A percentile compares a stretch with the other conserved stretches of the same genome.
These are phyloP conservation scores for Athetis lepigone DNA, from an alignment of 2,888 invertebrate genomes.

Conservation along the genomic window DNA sequence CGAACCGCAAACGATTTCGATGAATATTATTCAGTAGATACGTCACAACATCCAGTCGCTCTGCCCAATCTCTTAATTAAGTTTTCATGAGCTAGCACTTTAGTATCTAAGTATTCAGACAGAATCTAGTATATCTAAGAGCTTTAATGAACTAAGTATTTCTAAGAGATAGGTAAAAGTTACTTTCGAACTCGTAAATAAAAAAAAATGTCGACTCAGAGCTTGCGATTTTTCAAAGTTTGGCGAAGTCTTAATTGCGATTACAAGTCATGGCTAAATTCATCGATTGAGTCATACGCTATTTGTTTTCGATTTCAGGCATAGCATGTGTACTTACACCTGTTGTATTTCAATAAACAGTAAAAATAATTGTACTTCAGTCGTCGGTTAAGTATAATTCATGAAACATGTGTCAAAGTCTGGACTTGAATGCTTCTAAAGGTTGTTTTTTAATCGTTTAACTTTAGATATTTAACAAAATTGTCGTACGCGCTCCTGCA, in stretches of 20 bases:
- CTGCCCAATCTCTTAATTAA: slow-evolving; percentile 36
- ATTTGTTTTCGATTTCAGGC: slow-evolving; percentile 56
- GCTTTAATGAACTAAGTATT: slow-evolving; percentile 42
- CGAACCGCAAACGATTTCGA: slow-evolving; percentile 1
- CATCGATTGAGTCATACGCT: slow-evolving; percentile 59
- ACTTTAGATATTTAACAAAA: too few relatives aligned
- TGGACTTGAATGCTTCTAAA: background rate
- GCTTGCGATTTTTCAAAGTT: slow-evolving; percentile 18
- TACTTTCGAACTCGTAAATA: slow-evolving; percentile 25
- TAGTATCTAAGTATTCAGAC: slow-evolving; percentile 6
- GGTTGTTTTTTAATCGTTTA: background rate
- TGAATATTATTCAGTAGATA: slow-evolving; percentile 17
- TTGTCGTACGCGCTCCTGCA: too few relatives aligned
- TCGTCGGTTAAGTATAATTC: slow-evolving; percentile 2
- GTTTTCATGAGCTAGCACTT: slow-evolving; percentile 36
- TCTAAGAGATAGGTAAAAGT: slow-evolving; percentile 26
- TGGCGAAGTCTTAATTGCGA: slow-evolving; percentile 16
- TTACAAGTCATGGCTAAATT: slow-evolving; percentile 49
- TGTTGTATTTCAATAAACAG: slow-evolving; percentile 39
- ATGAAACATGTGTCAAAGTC: background rate
- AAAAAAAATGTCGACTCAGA: slow-evolving; percentile 6
- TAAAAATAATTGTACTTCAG: slow-evolving; percentile 28
- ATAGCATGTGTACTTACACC: slow-evolving; percentile 20
- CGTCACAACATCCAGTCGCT: background rate
- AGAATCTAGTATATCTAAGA: slow-evolving; percentile 15